These are phyloP conservation scores for Thereva unica DNA, from an alignment of 2,888 invertebrate species.

Conservation along the genomic window DNA sequence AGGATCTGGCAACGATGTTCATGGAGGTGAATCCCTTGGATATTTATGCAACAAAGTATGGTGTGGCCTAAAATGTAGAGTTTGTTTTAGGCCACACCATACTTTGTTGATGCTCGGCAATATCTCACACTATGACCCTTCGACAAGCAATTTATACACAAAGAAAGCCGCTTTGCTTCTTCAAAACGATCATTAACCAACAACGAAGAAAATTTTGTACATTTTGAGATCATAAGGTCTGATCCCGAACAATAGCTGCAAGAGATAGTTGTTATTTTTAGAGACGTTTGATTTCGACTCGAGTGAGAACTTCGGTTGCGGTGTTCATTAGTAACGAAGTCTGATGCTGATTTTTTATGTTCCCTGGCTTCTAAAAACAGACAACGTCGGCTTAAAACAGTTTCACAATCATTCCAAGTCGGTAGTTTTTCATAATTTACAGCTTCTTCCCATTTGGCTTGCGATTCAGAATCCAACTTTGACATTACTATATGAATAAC, in stretches of 20 bases:
- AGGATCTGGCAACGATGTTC: neutral
- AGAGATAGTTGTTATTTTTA: slow-evolving; percentile 21
- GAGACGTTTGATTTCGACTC: slow-evolving; percentile 21
- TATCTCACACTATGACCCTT: neutral
- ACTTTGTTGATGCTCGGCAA: neutral
- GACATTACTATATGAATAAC: slow-evolving; percentile 33
- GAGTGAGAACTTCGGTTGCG: neutral
- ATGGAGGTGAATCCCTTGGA: neutral
- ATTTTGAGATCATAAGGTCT: neutral
- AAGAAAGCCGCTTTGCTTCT: neutral
- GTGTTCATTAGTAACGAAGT: neutral
- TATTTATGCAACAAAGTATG: slow-evolving; percentile 8
- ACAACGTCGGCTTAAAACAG: slow-evolving; percentile 30
- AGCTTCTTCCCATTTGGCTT: slow-evolving; percentile 37
- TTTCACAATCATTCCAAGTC: slow-evolving; percentile 36
- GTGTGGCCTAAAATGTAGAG: neutral
- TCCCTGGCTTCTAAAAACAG: slow-evolving; percentile 32
- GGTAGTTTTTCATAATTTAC: slow-evolving; percentile 37
- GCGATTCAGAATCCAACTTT: slow-evolving; percentile 36
- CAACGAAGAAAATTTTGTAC: neutral
- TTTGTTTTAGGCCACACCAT: no score
- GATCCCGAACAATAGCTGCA: neutral
- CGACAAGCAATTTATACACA: slow-evolving; percentile 1
- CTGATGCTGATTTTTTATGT: neutral
- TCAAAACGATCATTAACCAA: neutral